Evolutionary conservation across 1,140 invertebrate species (phyloP).

Genomic region (Hypsibius dujardini): DNA sequence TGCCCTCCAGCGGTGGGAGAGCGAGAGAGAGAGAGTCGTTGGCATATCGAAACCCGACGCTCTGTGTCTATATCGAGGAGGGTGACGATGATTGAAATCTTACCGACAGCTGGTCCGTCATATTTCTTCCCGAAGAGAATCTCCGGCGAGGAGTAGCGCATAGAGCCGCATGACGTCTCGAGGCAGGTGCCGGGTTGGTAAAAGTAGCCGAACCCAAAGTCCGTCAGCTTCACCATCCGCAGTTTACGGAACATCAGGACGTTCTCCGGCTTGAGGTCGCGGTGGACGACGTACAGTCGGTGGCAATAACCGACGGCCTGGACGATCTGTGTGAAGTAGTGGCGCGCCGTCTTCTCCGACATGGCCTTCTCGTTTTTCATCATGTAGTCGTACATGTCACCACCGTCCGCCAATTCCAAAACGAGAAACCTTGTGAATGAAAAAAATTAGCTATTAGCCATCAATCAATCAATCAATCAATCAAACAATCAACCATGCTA

Average conservation of each 20-base stretch:
- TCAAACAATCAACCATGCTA: too few relatives aligned
- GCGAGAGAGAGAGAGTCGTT: too few relatives aligned
- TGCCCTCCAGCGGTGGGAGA: too few relatives aligned
- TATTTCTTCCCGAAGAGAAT: conserved; percentile 87
- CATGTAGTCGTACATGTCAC: conserved; percentile 97
- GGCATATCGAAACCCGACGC: too few relatives aligned
- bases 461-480: too few relatives aligned
- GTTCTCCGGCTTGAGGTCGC: conserved; percentile 96
- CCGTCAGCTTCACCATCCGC: conserved; percentile 91
- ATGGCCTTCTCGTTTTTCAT: conserved; percentile 69
- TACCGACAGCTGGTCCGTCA: conserved; percentile 76
- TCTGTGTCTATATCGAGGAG: too few relatives aligned
- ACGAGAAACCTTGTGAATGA: conserved; percentile 43
- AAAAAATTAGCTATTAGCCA: too few relatives aligned
- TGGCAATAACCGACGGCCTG: conserved; percentile 95
- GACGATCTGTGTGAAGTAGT: conserved; percentile 57
- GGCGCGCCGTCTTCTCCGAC: conserved; percentile 19
- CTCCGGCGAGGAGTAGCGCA: conserved; percentile 97
- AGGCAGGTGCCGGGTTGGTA: conserved; percentile 92
- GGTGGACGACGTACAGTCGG: conserved; percentile 72
- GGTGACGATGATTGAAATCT: too few relatives aligned
- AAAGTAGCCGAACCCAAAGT: conserved; percentile 90
- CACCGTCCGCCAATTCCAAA: conserved; percentile 90
- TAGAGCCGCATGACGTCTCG: conserved; percentile 94
- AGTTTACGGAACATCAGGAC: conserved; percentile 95